Evolutionary conservation across 2,113 vertebrate genomes (phyloP), one percentile per base, ranked within the genome.

Genomic region (Jacana jacana): DNA sequence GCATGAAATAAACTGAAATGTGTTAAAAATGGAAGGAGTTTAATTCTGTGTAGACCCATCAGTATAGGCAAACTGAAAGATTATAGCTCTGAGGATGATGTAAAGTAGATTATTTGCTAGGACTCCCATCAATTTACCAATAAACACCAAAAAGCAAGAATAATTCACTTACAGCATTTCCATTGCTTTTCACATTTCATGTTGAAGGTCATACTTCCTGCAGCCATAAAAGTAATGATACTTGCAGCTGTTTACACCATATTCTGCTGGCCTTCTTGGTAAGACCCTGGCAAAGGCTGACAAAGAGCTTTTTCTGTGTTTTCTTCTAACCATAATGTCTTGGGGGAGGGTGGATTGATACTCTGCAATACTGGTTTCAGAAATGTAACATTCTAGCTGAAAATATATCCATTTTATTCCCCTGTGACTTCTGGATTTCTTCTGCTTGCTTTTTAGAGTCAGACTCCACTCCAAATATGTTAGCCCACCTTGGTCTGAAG

Each of bases 381-480:
- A 83, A 91, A 66, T 16, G 4, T 39, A 82, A n/a, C 33, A 30
- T 61, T 85, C 68, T 42, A 42, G 35, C 44, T 73, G 87, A 57
- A 61, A 66, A 44, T 19, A 48, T 28, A 54, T 89, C 37, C 55
- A 33, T 54, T 91, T 95, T 84, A 52, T 71, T 93, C 20, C 42
- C 10, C 51, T 54, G 1, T 86, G 44, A 37, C 35, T 93, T 88
- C 51, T 90, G 87, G 7, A 46, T 97, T 96, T 95, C 77, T 46
- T 92, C 64, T 60, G 39, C 96, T 97, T 96, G 39, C 60, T 91
- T 98, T 97, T 40, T 89, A 95, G 93, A 86, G 60, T 55, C 84
- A 83, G 54, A 51, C 31, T 11, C 40, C 39, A 70, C 71, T 89
- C 46, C 51, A 76, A 81, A 80, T 95, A 93, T 95, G 84, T 91